These are phyloP conservation scores for Notarius quadriscutis DNA, from an alignment of 2,113 vertebrate species.

Conservation along the genomic window DNA sequence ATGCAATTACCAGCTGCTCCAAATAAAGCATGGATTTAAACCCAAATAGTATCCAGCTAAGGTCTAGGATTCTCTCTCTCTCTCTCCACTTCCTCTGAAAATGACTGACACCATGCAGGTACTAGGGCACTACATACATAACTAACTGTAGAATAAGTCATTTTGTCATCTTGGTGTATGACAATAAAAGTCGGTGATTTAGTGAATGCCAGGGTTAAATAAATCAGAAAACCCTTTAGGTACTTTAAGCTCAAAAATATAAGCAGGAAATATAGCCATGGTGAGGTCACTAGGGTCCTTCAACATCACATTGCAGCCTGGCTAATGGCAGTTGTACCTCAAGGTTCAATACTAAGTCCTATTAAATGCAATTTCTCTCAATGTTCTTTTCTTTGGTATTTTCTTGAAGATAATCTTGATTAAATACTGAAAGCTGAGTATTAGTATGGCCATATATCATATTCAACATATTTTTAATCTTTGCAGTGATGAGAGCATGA, in stretches of 20 bases:
- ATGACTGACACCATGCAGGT: constrained; percentile 41
- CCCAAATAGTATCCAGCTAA: constrained; percentile 44
- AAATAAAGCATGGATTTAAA: constrained; percentile 58
- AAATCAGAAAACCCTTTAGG: constrained; percentile 12
- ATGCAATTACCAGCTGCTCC: constrained; percentile 58
- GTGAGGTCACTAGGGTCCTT: neutral
- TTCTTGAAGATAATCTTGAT: constrained; percentile 21
- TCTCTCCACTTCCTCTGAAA: constrained; percentile 16
- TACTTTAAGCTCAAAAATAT: constrained; percentile 1
- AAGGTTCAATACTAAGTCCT: constrained; percentile 30
- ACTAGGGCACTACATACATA: neutral
- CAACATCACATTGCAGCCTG: constrained; percentile 7
- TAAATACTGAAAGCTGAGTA: constrained; percentile 16
- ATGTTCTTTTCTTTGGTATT: neutral
- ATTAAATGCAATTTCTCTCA: constrained; percentile 7
- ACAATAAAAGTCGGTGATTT: constrained; percentile 8
- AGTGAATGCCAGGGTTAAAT: neutral
- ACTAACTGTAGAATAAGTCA: constrained; percentile 2
- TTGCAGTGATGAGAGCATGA: constrained; percentile 60
- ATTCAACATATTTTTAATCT: constrained; percentile 57
- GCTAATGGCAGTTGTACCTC: neutral
- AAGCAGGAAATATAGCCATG: neutral
- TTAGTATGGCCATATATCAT: constrained; percentile 30
- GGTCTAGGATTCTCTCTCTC: constrained; percentile 1
- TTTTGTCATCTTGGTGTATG: neutral